Evolutionary conservation across 2,888 invertebrate genomes (phyloP), one percentile per base, ranked within the genome.

Genomic region (Apodemia mormo): DNA sequence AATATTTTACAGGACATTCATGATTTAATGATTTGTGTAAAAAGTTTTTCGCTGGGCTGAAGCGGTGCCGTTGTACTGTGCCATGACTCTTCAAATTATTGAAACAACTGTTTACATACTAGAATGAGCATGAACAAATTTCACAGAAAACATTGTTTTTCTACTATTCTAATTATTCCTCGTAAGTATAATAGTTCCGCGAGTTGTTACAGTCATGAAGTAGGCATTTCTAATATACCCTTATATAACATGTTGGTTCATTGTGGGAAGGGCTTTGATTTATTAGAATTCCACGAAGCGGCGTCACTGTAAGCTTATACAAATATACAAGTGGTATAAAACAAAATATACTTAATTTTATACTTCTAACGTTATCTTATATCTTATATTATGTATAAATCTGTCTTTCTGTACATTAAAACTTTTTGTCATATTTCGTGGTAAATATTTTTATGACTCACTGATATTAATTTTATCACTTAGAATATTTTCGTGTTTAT

Each of bases 211-310:
- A 64, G 37, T 64, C 61, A 64, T 64, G 37, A 64, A n/a, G 61
- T 14, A 64, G 61, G 61, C 61, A 64, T 64, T 64, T 64, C 61
- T 64, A 64, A 37, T 64, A 37, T 64, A 64, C 61, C 61, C 61
- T 64, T 64, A 64, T 64, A 64, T 64, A 64, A 64, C 33, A 37
- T 64, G 29, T 58, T 33, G 37, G 61, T 33, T 64, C 61, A 33
- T 37, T 64, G 61, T 64, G 61, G 61, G 61, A 64, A 64, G 61
- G 61, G 33, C 61, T 64, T 64, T 14, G 61, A 14, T 58, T 58
- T 58, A 64, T 64, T 64, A 14, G 61, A 64, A 64, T 64, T 64
- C 61, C 61, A 6, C 33, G 33, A 14, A 37, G 61, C 61, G 33
- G 33, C 61, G 61, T 64, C 61, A 64, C 10, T 64, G 14, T 37